Conservation (phyloP, 2,888 invertebrate genomes). For the Artemia sp. region DNA sequence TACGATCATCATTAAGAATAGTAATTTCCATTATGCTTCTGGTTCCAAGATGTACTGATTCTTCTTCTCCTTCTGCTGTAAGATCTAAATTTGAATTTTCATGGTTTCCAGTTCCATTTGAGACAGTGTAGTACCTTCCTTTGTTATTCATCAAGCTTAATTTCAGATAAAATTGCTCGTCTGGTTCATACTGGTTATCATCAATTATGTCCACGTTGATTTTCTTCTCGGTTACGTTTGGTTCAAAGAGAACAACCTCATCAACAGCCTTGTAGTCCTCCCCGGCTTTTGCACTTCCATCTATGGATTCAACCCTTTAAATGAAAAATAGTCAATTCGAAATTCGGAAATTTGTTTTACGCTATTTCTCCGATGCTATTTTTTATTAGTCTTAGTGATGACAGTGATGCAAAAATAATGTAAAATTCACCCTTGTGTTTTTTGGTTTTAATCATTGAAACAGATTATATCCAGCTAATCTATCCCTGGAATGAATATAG, state of each 20-base stretch:
- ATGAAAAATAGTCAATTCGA: slow-evolving; percentile 1
- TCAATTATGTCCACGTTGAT: slow-evolving; percentile 38
- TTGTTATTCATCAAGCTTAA: slow-evolving; percentile 29
- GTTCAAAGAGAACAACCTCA: slow-evolving; percentile 37
- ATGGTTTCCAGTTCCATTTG: neutral
- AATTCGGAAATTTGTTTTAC: no score
- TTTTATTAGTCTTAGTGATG: no score
- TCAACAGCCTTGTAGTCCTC: slow-evolving; percentile 39
- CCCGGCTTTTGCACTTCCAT: slow-evolving; percentile 40
- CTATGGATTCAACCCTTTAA: slow-evolving; percentile 39
- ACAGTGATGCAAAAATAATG: no score
- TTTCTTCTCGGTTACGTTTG: slow-evolving; percentile 36
- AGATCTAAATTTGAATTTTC: neutral
- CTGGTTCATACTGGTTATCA: slow-evolving; percentile 43
- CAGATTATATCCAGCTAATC: no score
- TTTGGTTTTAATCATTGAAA: no score
- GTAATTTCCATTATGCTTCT: slow-evolving; percentile 41
- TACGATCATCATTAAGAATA: slow-evolving; percentile 43
- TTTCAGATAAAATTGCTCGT: slow-evolving; percentile 43
- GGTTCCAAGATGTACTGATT: slow-evolving; percentile 36
- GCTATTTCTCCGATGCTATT: no score
- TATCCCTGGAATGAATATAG: no score
- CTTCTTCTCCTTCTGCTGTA: slow-evolving; percentile 27
- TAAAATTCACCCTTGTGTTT: no score
- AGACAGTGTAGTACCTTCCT: neutral